Evolutionary conservation across 2,113 vertebrate species (phyloP).

Genomic region (Climacteris rufus): DNA sequence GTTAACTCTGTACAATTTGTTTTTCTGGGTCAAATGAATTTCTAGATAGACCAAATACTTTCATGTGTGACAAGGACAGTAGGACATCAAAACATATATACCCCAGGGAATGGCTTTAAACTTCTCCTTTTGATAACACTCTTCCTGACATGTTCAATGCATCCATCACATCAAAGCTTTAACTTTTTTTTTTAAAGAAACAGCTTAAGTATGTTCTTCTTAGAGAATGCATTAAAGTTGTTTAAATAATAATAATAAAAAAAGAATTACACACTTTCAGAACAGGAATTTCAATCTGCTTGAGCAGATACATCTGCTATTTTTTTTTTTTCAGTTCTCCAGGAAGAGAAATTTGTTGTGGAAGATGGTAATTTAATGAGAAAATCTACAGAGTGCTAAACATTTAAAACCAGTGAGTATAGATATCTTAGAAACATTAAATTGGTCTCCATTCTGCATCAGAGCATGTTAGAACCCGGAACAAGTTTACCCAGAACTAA

Average conservation of each 20-base stretch:
- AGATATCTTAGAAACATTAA: background rate
- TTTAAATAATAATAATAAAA: constrained; percentile 34
- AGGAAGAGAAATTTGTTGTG: background rate
- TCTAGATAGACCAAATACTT: constrained; percentile 66
- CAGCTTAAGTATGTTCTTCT: constrained; percentile 60
- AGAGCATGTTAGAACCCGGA: background rate
- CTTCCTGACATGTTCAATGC: constrained; percentile 68
- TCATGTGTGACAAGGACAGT: constrained; percentile 70
- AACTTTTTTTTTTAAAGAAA: background rate
- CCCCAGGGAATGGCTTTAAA: constrained; percentile 61
- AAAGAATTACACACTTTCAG: constrained; percentile 34
- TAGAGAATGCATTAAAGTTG: constrained; percentile 27
- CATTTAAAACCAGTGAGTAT: background rate
- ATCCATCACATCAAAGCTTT: constrained; percentile 70
- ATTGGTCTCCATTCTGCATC: background rate
- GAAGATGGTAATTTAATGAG: background rate
- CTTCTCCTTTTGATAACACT: constrained; percentile 71
- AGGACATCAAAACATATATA: constrained; percentile 65
- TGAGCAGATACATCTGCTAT: constrained; percentile 45
- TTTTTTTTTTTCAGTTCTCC: constrained; percentile 20
- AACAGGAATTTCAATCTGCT: constrained; percentile 33
- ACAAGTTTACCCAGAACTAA: background rate
- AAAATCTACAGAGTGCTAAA: background rate
- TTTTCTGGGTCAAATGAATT: constrained; percentile 71
- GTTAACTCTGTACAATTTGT: constrained; percentile 60